Conservation (phyloP, 2,797 vertebrate genomes). For the Brotula barbata region DNA sequence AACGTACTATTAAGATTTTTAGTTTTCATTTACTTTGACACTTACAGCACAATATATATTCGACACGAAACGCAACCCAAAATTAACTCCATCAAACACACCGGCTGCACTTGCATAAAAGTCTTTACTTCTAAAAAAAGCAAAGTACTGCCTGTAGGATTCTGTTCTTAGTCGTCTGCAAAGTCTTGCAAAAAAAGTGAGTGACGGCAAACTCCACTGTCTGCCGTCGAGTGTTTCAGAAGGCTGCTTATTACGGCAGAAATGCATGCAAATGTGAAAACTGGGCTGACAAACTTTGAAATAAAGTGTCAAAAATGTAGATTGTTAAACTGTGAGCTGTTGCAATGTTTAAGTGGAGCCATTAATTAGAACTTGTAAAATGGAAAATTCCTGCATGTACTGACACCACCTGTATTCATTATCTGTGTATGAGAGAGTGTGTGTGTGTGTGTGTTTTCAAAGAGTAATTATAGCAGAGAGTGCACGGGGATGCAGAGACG, state of each 20-base stretch:
- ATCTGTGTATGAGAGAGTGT: conserved; percentile 23
- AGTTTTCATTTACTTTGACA: neutral
- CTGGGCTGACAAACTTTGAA: conserved; percentile 42
- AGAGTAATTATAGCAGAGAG: conserved; percentile 50
- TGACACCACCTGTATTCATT: conserved; percentile 32
- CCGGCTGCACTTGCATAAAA: neutral
- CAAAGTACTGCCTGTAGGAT: conserved; percentile 6
- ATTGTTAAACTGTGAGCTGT: conserved; percentile 26
- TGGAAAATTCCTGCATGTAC: conserved; percentile 12
- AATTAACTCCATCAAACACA: neutral
- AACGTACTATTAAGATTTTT: neutral
- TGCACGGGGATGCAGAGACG: conserved; percentile 25
- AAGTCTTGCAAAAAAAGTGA: neutral
- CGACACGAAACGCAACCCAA: neutral
- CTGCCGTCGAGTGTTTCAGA: conserved; percentile 53
- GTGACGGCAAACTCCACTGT: conserved; percentile 10
- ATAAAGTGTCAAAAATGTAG: conserved; percentile 25
- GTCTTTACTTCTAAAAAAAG: neutral
- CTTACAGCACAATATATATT: neutral
- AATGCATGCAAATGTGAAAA: conserved; percentile 25
- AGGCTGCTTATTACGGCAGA: conserved; percentile 41
- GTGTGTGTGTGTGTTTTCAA: conserved; percentile 24
- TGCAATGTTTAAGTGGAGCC: conserved; percentile 35
- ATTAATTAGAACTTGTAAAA: conserved; percentile 32
- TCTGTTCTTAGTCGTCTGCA: neutral